These are phyloP conservation scores for Ifrita kowaldi DNA, from an alignment of 2,113 vertebrate species.

Conservation along the genomic window DNA sequence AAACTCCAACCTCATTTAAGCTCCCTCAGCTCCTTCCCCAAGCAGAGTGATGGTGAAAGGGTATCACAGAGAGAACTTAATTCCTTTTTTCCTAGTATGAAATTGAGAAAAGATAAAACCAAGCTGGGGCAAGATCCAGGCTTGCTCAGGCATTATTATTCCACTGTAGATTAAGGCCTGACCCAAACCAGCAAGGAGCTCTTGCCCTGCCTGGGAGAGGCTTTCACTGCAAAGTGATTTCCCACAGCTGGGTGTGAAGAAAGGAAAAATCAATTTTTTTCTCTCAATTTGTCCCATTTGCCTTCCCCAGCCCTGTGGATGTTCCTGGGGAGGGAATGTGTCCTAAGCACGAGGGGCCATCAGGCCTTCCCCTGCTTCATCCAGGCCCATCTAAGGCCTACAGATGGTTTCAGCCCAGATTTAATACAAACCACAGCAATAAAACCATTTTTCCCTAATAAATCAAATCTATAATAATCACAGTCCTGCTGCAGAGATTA, in stretches of 20 bases:
- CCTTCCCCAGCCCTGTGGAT: neutral
- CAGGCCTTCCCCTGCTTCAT: neutral
- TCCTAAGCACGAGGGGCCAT: rapidly evolving
- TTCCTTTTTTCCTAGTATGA: neutral
- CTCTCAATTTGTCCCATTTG: neutral
- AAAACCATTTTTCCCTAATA: neutral
- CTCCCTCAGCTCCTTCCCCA: neutral
- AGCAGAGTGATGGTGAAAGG: neutral
- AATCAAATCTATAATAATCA: neutral
- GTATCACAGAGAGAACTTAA: neutral
- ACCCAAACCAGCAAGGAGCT: neutral
- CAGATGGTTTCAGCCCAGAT: neutral
- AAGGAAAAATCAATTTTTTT: neutral
- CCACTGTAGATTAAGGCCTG: neutral
- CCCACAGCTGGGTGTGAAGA: neutral
- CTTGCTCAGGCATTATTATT: neutral
- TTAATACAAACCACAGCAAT: neutral
- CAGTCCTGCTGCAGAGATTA: neutral
- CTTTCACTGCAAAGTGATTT: neutral
- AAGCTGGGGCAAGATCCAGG: neutral
- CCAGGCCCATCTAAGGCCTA: neutral
- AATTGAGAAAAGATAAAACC: neutral
- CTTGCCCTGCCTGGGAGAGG: neutral
- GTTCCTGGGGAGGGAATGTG: neutral
- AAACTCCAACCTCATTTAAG: neutral